Evolutionary conservation across 2,113 vertebrate species (phyloP).

Genomic region (Caretta caretta): DNA sequence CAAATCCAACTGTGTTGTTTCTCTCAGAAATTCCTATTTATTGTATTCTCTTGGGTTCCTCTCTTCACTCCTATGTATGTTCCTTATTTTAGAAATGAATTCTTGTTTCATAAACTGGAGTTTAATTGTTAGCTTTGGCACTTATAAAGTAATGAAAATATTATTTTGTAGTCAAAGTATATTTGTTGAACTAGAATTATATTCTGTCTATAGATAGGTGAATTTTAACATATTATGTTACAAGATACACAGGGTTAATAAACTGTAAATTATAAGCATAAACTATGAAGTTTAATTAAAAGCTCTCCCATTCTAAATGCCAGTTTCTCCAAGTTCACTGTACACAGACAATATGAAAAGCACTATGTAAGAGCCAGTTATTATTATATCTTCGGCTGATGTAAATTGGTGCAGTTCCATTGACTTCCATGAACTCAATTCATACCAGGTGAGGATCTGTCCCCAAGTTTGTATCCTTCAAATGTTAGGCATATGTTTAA

Average conservation of each 20-base stretch:
- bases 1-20: constrained; percentile 58
- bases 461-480: background rate
- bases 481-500: background rate
- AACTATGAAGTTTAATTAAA: constrained; percentile 8
- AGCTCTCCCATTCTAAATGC: background rate
- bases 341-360: background rate
- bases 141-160: constrained; percentile 30
- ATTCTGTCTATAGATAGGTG: constrained; percentile 50
- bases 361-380: background rate
- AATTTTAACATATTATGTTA: constrained; percentile 34
- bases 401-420: background rate
- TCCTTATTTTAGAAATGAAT: constrained; percentile 39
- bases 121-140: background rate
- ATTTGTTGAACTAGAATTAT: background rate
- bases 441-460: background rate
- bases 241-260: constrained; percentile 42
- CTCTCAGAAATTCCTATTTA: constrained; percentile 60
- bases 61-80: background rate
- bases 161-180: background rate
- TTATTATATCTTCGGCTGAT: background rate
- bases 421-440: background rate
- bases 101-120: background rate
- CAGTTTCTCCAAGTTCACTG: background rate
- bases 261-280: background rate
- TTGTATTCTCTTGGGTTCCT: constrained; percentile 46